Evolutionary conservation across 2,797 vertebrate species (phyloP), one percentile per base, ranked within the genome.

Genomic region (Rhyacichthys aspro): DNA sequence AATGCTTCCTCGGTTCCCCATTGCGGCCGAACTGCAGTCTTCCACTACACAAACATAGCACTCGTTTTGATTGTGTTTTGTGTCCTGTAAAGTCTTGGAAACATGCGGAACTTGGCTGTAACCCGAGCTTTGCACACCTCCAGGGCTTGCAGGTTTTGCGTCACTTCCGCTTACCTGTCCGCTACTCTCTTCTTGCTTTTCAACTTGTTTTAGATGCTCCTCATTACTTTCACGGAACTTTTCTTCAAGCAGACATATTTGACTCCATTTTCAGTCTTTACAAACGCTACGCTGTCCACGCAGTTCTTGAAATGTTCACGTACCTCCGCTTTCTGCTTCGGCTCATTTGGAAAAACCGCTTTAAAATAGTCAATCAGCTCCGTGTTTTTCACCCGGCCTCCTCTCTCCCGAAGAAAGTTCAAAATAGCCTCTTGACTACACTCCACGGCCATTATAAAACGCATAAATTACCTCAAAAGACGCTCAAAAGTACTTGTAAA

Each of bases 211-310:
- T 10, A 7, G 37, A 10, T 17, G 5, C 10, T 23, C 33, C 42
- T 39, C 53, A 23, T 23, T 23, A 2, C 19, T 5, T 23, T 5
- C 19, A 28, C 86, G 79, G 60, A 87, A 93, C 54, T 90, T 55
- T 89, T 94, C 70, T 83, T 93, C 68, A 95, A 82, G 16, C 93
- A 91, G n/a, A 96, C 93, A 12, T 90, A 93, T 75, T 94, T 94
- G 17, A 83, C 84, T 0, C 91, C 94, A 0, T 86, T 81, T 28
- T 95, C 94, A 1, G 81, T 84, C 37, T 88, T 92, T 0, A 96
- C 94, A 0, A 88, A 91, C 19, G 93, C 94, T 8, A 95, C 79
- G 3, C 78, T 81, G 68, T 97, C 94, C 1, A 96, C 94, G 61
- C 82, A 76, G 16, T 78, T 79, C 79, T 95, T 95, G 47, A 96